phyloP scores from a whole-genome alignment of 2,888 invertebrate species.

The Drosophila peninsularis region DNA sequence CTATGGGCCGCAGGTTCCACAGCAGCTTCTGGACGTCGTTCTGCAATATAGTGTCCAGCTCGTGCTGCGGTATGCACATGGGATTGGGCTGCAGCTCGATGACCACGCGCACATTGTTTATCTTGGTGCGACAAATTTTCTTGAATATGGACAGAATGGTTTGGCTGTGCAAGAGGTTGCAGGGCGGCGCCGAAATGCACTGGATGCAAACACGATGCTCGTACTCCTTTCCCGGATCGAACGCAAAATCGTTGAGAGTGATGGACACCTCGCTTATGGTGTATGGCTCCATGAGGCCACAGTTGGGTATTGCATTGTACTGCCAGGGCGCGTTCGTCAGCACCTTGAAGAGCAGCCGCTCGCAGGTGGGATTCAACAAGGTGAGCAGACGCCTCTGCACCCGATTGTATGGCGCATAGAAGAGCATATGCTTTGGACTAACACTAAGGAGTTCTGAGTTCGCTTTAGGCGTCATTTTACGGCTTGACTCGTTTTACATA shows the following conservation, averaged over 20 bases:
- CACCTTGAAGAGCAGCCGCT: slow-evolving; percentile 52
- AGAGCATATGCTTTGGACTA: slow-evolving; percentile 42
- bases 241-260: slow-evolving; percentile 32
- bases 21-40: neutral
- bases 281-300: slow-evolving; percentile 47
- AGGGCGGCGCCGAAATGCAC: slow-evolving; percentile 1
- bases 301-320: slow-evolving; percentile 43
- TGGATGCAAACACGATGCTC: slow-evolving; percentile 43
- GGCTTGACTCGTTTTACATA: too few species aligned
- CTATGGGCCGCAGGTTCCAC: neutral
- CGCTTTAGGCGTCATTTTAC: slow-evolving; percentile 1
- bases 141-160: slow-evolving; percentile 25
- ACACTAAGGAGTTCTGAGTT: slow-evolving; percentile 34
- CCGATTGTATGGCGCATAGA: slow-evolving; percentile 58
- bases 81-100: slow-evolving; percentile 23
- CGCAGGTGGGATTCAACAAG: slow-evolving; percentile 44
- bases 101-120: slow-evolving; percentile 12
- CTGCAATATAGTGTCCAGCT: neutral
- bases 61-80: slow-evolving; percentile 1
- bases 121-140: neutral
- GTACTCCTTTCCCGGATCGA: neutral
- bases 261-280: slow-evolving; percentile 37
- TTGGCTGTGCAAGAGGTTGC: neutral
- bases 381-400: slow-evolving; percentile 44
- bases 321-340: slow-evolving; percentile 32